Conservation (phyloP, 2,113 vertebrate species). For the Danionella cerebrum region DNA sequence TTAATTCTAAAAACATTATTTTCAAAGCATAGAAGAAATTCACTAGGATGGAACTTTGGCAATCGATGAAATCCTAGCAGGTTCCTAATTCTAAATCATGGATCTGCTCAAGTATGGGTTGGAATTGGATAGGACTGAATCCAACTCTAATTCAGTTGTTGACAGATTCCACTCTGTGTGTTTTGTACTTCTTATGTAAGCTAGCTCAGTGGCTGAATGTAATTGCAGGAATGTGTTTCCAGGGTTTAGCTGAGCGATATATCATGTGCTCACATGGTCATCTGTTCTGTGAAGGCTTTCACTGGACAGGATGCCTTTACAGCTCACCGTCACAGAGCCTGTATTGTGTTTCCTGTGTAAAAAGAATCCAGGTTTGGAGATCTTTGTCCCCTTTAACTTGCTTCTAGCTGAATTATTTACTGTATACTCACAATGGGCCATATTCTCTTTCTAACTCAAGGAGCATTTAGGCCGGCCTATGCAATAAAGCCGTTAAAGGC, state of each 20-base stretch:
- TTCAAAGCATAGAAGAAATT: no score
- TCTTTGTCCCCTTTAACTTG: constrained; percentile 17
- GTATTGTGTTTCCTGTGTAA: constrained; percentile 11
- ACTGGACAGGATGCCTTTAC: not conserved
- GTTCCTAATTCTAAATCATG: no score
- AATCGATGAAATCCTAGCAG: no score
- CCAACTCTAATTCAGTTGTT: not conserved
- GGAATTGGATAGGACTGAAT: not conserved
- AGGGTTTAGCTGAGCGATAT: constrained; percentile 32
- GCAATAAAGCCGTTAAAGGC: constrained; percentile 46
- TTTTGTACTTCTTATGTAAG: constrained; percentile 47
- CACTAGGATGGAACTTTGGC: no score
- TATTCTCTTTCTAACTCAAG: constrained; percentile 59
- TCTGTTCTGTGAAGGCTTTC: not conserved
- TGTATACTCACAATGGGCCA: constrained; percentile 44
- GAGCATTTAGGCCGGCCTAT: constrained; percentile 45
- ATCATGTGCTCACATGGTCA: constrained; percentile 23
- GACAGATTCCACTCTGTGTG: not conserved
- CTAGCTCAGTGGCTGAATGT: constrained; percentile 37
- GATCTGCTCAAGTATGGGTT: no score
- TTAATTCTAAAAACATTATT: no score
- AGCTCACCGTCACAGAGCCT: not conserved
- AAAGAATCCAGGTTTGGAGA: constrained; percentile 7
- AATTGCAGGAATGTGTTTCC: constrained; percentile 46
- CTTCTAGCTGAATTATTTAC: constrained; percentile 45